Percentiles rank a stretch among this genome's conserved stretches.
Evolutionary conservation across 2,113 vertebrate species (phyloP).

Genomic region (Grammomys dolichurus): DNA sequence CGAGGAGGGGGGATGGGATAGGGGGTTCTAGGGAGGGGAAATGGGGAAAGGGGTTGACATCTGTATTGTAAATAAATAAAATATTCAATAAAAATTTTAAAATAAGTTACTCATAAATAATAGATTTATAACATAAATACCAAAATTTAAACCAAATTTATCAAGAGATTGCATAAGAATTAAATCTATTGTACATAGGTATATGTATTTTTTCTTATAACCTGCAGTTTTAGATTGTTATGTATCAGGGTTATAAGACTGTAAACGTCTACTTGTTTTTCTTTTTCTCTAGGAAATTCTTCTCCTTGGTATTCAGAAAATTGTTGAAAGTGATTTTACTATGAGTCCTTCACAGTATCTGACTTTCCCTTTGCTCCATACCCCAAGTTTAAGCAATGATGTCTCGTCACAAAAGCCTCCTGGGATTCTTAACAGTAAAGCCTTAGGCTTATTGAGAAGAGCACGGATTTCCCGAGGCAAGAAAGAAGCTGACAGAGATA

Average conservation of each 20-base stretch:
- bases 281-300: slow-evolving; percentile 91
- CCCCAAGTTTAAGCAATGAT: slow-evolving; percentile 77
- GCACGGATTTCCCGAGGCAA: slow-evolving; percentile 87
- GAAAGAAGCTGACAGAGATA: slow-evolving; percentile 87
- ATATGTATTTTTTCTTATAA: slow-evolving; percentile 55
- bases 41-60: too few species aligned
- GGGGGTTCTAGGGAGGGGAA: too few species aligned
- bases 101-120: neutral
- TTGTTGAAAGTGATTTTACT: slow-evolving; percentile 91
- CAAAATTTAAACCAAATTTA: slow-evolving; percentile 45
- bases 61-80: too few species aligned
- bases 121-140: slow-evolving; percentile 6
- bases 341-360: slow-evolving; percentile 93
- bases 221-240: slow-evolving; percentile 47
- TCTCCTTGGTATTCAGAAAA: slow-evolving; percentile 93
- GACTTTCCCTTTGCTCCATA: slow-evolving; percentile 91
- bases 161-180: neutral
- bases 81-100: too few species aligned
- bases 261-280: slow-evolving; percentile 57
- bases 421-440: slow-evolving; percentile 82
- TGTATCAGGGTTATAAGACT: neutral
- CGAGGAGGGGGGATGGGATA: too few species aligned
- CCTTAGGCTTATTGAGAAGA: slow-evolving; percentile 84
- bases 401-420: slow-evolving; percentile 87
- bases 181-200: neutral